Evolutionary conservation across 2,888 invertebrate species (phyloP).

Genomic region (Leuctra nigra): DNA sequence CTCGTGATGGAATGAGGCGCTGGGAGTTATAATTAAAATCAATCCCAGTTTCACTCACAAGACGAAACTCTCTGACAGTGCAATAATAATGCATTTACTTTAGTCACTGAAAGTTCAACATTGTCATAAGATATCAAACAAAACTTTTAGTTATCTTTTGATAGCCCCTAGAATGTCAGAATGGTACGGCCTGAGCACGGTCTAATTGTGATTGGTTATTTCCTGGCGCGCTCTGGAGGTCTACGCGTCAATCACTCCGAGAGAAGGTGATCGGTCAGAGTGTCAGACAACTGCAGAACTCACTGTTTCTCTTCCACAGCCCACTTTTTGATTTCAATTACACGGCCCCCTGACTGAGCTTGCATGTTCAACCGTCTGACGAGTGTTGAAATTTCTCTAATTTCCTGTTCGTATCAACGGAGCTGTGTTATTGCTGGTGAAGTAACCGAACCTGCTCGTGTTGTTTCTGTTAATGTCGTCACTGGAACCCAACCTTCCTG

Average conservation of each 20-base stretch:
- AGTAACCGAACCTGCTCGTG: not conserved
- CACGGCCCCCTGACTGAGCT: not conserved
- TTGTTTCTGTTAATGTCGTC: slow-evolving; percentile 19
- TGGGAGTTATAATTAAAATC: too few relatives aligned
- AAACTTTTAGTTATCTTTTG: too few relatives aligned
- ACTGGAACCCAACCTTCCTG: slow-evolving; percentile 14
- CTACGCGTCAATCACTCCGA: not conserved
- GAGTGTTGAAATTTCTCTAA: slow-evolving; percentile 18
- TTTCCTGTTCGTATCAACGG: slow-evolving; percentile 18
- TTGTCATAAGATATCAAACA: too few relatives aligned
- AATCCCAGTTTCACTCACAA: too few relatives aligned
- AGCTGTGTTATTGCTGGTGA: not conserved
- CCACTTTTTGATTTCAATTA: slow-evolving; percentile 10
- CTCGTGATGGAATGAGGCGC: too few relatives aligned
- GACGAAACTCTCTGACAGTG: too few relatives aligned
- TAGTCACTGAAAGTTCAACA: too few relatives aligned
- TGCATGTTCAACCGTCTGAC: not conserved
- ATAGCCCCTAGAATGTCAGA: too few relatives aligned
- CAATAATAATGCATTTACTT: too few relatives aligned
- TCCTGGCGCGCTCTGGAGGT: not conserved
- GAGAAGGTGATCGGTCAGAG: not conserved
- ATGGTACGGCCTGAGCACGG: not conserved
- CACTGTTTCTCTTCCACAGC: not conserved
- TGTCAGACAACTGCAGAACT: not conserved
- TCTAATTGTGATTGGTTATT: not conserved